These are phyloP conservation scores for Triplophysa rosa DNA, from an alignment of 2,113 vertebrate species.

Conservation along the genomic window DNA sequence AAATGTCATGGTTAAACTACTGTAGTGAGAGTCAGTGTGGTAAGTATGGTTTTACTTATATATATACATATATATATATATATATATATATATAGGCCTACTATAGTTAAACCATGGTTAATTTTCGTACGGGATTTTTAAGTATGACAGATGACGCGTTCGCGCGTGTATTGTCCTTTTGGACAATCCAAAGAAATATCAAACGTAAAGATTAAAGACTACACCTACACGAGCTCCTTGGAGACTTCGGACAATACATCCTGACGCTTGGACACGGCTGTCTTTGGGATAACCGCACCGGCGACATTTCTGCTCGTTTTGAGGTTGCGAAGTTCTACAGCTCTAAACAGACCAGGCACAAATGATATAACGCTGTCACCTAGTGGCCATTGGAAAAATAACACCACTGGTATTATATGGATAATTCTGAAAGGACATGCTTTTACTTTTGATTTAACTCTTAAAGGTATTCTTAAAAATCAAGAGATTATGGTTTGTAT, in stretches of 20 bases:
- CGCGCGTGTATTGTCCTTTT: background rate
- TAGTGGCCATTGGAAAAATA: background rate
- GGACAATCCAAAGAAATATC: background rate
- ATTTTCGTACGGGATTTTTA: too few species aligned
- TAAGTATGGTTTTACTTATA: too few species aligned
- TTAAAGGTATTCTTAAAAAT: too few species aligned
- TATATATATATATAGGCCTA: too few species aligned
- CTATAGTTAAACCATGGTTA: too few species aligned
- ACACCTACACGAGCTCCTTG: background rate
- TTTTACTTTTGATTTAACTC: too few species aligned
- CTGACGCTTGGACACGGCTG: too few species aligned
- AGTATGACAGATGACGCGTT: background rate
- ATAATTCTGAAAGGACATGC: too few species aligned
- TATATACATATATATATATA: too few species aligned
- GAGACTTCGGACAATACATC: background rate
- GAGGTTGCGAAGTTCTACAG: background rate
- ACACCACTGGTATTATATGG: background rate
- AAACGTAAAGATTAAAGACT: too few species aligned
- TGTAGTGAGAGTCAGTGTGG: too few species aligned
- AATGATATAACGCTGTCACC: conserved; percentile 7
- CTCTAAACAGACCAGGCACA: background rate
- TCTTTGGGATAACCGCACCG: background rate
- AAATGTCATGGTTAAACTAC: too few species aligned
- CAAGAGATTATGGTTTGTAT: background rate
- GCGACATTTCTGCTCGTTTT: background rate